Base-by-base conservation (phyloP, 1,140 invertebrate genomes). In the Temnothorax nylanderi region DNA sequence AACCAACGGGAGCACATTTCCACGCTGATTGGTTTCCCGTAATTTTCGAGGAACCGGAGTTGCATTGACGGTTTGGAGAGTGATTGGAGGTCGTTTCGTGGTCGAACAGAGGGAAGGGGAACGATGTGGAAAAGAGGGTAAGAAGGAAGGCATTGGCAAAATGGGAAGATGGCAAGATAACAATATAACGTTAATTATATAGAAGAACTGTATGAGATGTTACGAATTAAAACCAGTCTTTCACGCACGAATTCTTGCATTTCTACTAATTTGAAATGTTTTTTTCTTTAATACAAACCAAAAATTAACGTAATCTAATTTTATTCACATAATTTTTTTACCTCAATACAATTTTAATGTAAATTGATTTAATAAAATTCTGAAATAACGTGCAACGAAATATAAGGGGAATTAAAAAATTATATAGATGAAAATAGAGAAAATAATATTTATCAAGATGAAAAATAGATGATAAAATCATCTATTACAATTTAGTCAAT, bases 151-250 rank as follows among this genome's bases (percentile, higher is more conserved):
- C 69, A 80, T 74, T 67, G 60, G 41, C 85, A 88, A 90, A 93
- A 92, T 89, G 87, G 88, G 81, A 85, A 87, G 87, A 90, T 90
- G 87, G 88, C 85, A 85, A 87, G 87, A 90, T 90, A 91, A 92
- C 89, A 91, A 92, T 91, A 87, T 88, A 85, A 88, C 85, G 88
- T 92, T 92, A 93, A 93, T 93, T 93, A 93, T 92, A 89, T 92
- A 89, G 90, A 92, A 93, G 88, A 90, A 89, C 2, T 67, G 34
- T 51, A 34, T 13, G 10, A 2, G n/a, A 3, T 41, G n/a, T 34
- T 8, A 0, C n/a, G n/a, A 34, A 56, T 16, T 0, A 18, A 54
- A 4, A 41, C 1, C 1, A 6, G 10, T 54, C 11, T 26, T 75
- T 75, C n/a, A 34, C 13, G 10, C 37, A 78, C 3, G 2, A 64